Conservation (phyloP, 1,140 invertebrate species). For the Grapholita molesta region DNA sequence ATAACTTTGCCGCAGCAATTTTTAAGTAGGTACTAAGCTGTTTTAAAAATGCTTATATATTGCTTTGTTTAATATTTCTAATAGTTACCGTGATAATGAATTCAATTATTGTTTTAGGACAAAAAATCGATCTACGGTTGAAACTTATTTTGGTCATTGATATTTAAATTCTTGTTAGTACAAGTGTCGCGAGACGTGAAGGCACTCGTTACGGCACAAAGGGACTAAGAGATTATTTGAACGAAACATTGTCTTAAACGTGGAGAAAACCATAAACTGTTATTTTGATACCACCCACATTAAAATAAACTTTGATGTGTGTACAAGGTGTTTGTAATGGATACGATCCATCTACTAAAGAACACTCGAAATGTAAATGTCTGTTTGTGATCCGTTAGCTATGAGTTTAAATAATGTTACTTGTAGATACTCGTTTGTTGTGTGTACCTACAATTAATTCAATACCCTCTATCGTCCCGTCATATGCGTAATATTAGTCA, state of each 20-base stretch:
- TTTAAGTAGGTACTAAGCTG: too few species aligned
- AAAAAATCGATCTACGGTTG: neutral
- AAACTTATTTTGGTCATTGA: conserved; percentile 26
- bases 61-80: too few species aligned
- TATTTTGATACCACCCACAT: conserved; percentile 52
- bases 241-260: conserved; percentile 32
- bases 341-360: conserved; percentile 13
- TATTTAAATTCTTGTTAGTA: conserved; percentile 25
- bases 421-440: too few species aligned
- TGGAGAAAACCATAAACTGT: conserved; percentile 36
- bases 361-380: conserved; percentile 12
- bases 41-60: too few species aligned
- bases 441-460: too few species aligned
- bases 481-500: too few species aligned
- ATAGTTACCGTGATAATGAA: too few species aligned
- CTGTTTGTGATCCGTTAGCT: conserved; percentile 11
- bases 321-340: conserved; percentile 42
- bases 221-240: conserved; percentile 24
- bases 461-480: too few species aligned
- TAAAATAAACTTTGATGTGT: conserved; percentile 65
- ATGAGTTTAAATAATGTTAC: neutral
- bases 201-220: conserved; percentile 24
- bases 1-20: too few species aligned
- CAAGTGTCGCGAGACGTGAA: conserved; percentile 17
- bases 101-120: too few species aligned